Evolutionary conservation across 2,113 vertebrate species (phyloP), one percentile per base, ranked within the genome.

Genomic region (Nothobranchius kuhntae): DNA sequence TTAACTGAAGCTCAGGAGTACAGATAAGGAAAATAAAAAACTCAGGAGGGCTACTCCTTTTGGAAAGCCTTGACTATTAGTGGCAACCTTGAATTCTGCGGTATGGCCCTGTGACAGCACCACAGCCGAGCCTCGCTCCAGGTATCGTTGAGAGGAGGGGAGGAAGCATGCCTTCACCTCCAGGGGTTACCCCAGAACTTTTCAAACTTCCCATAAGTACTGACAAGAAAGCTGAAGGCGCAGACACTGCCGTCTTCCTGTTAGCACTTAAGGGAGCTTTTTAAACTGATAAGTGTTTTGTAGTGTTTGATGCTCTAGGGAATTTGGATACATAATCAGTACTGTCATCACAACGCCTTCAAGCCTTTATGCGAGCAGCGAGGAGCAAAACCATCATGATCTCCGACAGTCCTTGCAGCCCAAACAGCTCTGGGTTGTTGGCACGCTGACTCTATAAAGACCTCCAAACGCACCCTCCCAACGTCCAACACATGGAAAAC

Each of bases 1-100:
- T 90, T 90, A 90, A 89, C 87, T 85, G 76, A 55, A 85, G 86
- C 89, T 87, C 75, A 74, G 81, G 81, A 87, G 84, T 61, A 51
- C 42, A 90, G 90, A 91, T 90, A 90, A 91, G 67, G 40, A 26
- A 6, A 30, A 63, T 21, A 42, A 48, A 35, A 73, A 65, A 72
- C 69, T 82, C 77, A 75, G 77, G 73, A 83, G 83, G 83, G 61
- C 61, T 79, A 47, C 80, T 86, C 76, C 78, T 80, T 85, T 75
- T 86, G 77, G 71, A 89, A 86, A n/a, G 75, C 75, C 83, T 54
- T 71, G 73, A 78, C 82, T 85, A 87, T 85, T 74, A 62, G 73
- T 80, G 65, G 68, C 77, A 84, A 88, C 78, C 82, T 86, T 84
- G 75, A 80, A 77, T 81, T 42, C 59, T 11, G 55, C 48, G 30